phyloP scores from a whole-genome alignment of 1,140 invertebrate genomes.

The Uloborus diversus region DNA sequence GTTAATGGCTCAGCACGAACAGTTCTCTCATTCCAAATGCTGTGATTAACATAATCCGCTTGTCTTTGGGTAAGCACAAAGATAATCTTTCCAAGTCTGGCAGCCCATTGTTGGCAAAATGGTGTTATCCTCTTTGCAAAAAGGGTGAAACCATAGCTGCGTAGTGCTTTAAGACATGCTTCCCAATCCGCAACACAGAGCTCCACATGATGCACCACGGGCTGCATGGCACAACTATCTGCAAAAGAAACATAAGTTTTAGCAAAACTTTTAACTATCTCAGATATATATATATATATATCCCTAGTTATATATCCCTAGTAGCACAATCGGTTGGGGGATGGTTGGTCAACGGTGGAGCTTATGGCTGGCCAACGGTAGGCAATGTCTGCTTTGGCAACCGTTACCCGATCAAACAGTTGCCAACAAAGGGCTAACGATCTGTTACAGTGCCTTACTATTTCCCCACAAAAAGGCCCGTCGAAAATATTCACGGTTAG shows the following conservation, averaged over 20 bases:
- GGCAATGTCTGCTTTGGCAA: no score
- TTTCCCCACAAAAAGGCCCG: no score
- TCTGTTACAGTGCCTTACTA: no score
- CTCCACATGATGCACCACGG: constrained; percentile 68
- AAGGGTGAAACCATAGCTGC: constrained; percentile 64
- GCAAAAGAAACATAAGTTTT: neutral
- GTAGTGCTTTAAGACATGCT: constrained; percentile 59
- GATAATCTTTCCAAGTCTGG: constrained; percentile 62
- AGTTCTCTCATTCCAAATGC: neutral
- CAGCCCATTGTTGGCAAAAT: constrained; percentile 63
- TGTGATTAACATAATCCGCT: neutral
- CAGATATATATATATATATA: no score
- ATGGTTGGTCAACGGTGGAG: no score
- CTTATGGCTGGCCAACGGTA: no score
- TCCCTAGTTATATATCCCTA: no score
- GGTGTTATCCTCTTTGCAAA: constrained; percentile 62
- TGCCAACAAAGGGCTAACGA: no score
- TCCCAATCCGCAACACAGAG: constrained; percentile 65
- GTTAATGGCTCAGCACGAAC: constrained; percentile 60
- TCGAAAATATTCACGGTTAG: no score
- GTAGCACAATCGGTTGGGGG: no score
- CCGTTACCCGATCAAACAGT: no score
- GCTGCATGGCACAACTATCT: constrained; percentile 12
- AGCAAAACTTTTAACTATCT: neutral
- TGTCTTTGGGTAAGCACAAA: constrained; percentile 65